Conservation (phyloP, 2,113 vertebrate species). For the Edolisoma coerulescens region DNA sequence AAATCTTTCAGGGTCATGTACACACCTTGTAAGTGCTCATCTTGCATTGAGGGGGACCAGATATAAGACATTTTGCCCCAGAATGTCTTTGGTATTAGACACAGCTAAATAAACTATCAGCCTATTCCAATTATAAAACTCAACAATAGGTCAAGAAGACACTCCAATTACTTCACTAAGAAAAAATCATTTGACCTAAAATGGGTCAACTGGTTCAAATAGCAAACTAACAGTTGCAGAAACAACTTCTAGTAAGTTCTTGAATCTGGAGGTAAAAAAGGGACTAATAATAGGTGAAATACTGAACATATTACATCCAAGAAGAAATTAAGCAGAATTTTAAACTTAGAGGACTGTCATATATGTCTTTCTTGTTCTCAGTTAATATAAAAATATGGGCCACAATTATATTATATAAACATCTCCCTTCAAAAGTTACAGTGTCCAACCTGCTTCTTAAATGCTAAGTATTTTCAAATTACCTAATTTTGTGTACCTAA, state of each 20-base stretch:
- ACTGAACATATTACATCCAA: not conserved
- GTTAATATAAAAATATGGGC: not conserved
- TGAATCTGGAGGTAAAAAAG: not conserved
- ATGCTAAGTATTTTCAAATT: not conserved
- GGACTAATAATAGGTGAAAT: not conserved
- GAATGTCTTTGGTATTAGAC: not conserved
- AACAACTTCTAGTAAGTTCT: not conserved
- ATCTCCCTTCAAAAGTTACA: not conserved
- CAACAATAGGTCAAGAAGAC: not conserved
- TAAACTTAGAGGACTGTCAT: not conserved
- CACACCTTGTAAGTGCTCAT: not conserved
- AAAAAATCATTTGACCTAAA: not conserved
- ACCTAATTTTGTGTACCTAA: not conserved
- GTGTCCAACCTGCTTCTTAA: not conserved
- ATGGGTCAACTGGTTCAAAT: not conserved
- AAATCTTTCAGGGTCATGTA: not conserved
- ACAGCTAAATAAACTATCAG: not conserved
- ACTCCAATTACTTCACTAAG: not conserved
- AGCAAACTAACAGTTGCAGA: not conserved
- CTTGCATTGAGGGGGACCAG: not conserved
- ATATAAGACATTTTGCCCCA: not conserved
- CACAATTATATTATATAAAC: not conserved
- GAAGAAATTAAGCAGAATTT: not conserved
- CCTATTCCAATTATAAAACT: not conserved
- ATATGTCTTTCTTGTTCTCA: not conserved